A percentile compares a stretch with the other conserved stretches of the same genome.
Evolutionary conservation across 1,140 invertebrate genomes (phyloP).

Genomic region (Amyelois transitella): DNA sequence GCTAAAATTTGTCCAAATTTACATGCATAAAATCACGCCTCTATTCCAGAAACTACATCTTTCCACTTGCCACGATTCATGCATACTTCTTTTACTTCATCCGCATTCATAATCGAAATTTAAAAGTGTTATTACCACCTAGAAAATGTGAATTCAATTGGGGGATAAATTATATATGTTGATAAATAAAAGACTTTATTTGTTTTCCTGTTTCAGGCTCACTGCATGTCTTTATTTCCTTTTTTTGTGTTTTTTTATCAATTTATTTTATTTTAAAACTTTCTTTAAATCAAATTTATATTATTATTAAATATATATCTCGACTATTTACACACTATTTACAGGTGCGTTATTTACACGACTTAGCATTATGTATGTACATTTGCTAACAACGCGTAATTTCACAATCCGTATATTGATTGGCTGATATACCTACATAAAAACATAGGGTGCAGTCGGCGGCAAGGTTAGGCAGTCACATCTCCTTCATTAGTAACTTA

Average conservation of each 20-base stretch:
- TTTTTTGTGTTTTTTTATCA: slow-evolving; percentile 58
- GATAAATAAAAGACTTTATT: slow-evolving; percentile 49
- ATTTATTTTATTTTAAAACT: slow-evolving; percentile 63
- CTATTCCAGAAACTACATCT: too few relatives aligned
- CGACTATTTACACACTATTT: slow-evolving; percentile 63
- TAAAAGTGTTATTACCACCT: too few relatives aligned
- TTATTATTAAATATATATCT: slow-evolving; percentile 65
- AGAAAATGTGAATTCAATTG: too few relatives aligned
- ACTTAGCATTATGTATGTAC: slow-evolving; percentile 32
- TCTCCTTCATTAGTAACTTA: neutral
- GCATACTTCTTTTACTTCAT: too few relatives aligned
- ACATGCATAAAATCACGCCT: too few relatives aligned
- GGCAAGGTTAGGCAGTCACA: neutral
- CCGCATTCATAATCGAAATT: too few relatives aligned
- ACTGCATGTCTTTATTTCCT: slow-evolving; percentile 66
- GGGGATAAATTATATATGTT: too few relatives aligned
- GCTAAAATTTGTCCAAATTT: too few relatives aligned
- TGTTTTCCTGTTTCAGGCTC: slow-evolving; percentile 66
- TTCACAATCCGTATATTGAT: slow-evolving; percentile 11
- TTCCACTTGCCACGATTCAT: too few relatives aligned
- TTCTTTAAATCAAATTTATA: slow-evolving; percentile 69
- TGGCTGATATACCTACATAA: slow-evolving; percentile 18
- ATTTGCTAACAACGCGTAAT: slow-evolving; percentile 4
- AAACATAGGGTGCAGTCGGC: neutral
- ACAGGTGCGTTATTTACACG: slow-evolving; percentile 52